Evolutionary conservation across 2,797 vertebrate genomes (phyloP), one percentile per base, ranked within the genome.

Genomic region (Phyllotis vaccarum): DNA sequence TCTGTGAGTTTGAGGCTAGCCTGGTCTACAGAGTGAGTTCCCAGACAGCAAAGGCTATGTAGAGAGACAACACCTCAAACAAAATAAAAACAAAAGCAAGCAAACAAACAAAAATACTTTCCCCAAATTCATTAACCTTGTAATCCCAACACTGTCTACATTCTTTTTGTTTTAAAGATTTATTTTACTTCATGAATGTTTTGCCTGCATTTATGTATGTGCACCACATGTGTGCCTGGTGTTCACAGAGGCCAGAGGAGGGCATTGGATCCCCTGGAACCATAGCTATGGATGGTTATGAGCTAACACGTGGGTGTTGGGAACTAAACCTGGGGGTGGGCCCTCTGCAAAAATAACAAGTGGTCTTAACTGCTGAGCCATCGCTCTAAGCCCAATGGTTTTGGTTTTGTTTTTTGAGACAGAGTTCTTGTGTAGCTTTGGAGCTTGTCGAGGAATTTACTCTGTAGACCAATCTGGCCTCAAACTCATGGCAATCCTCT

Each of bases 311-410:
- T 79, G 22, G 46, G 4, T 52, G 49, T 49, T 79, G 76, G 49
- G 8, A n/a, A 34, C 17, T 22, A 21, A 86, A 68, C 46, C 46
- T 14, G 4, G n/a, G n/a, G n/a, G n/a, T n/a, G n/a, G 46, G 64
- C 49, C 70, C 91, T 94, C 58, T 27, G n/a, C 40, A 58, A 40
- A 24, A 31, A 56, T 70, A 95, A 68, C 91, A 68, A 66, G 27
- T 64, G 16, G 10, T 85, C 27, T 60, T 83, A 46, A 34, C 58
- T 82, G 24, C n/a, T 60, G 13, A 82, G 37, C 56, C 13, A 60
- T 46, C 40, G 31, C 14, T 62, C 3, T 13, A 62, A 29, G 29
- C 22, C 37, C n/a, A 70, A 37, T 70, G 1, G 14, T 70, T 37
- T 70, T 2, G 17, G 19, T 68, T 7, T 40, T 72, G 62, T 40